Evolutionary conservation across 2,113 vertebrate species (phyloP).

Genomic region (Antidorcas marsupialis): DNA sequence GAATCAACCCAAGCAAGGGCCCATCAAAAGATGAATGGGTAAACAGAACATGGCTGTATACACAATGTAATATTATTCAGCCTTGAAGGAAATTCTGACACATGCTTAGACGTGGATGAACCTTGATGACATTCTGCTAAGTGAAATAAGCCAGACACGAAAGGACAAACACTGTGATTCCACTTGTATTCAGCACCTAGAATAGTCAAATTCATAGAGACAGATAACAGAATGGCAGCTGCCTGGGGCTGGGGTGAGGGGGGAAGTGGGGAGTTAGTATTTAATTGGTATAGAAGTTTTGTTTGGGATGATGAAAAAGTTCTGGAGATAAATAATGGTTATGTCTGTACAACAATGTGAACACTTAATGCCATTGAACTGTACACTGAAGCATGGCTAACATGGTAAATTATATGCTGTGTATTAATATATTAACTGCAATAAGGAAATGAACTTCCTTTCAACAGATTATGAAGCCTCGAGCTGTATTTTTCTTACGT

Average conservation of each 20-base stretch:
- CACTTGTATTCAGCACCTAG: not conserved
- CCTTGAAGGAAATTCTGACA: not conserved
- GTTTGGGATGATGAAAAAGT: not conserved
- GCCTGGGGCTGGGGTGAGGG: no score
- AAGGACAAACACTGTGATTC: not conserved
- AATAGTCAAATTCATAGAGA: not conserved
- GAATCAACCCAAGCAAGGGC: not conserved
- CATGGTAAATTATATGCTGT: not conserved
- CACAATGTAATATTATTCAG: not conserved
- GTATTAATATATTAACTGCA: not conserved
- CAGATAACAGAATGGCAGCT: not conserved
- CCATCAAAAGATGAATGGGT: not conserved
- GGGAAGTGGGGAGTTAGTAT: not conserved
- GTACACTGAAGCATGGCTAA: not conserved
- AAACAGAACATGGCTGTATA: not conserved
- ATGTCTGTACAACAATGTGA: not conserved
- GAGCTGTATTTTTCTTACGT: not conserved
- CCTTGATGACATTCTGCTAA: not conserved
- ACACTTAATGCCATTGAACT: not conserved
- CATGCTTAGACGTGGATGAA: not conserved
- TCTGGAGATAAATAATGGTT: not conserved
- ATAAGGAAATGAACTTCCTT: not conserved
- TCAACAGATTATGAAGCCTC: not conserved
- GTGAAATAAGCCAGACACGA: not conserved
- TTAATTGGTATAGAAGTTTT: not conserved